phyloP scores from a whole-genome alignment of 2,797 vertebrate species.

The Salmo trutta region DNA sequence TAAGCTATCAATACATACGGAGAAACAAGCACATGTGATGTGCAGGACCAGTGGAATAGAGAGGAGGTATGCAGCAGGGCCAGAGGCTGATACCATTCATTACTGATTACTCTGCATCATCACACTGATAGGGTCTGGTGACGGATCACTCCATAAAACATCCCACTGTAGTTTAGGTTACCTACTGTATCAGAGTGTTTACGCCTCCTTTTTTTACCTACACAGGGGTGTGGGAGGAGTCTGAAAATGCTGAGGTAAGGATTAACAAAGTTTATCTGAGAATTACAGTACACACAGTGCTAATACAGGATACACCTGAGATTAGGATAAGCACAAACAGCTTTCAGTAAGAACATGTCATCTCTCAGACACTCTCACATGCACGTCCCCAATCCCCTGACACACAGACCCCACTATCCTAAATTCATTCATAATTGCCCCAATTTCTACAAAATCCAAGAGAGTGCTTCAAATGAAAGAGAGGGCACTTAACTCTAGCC shows the following conservation, averaged over 20 bases:
- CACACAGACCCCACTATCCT: not conserved
- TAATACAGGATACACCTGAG: conserved; percentile 64
- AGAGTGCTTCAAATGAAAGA: not conserved
- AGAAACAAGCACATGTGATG: not conserved
- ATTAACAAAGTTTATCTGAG: conserved; percentile 41
- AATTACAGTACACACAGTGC: not conserved
- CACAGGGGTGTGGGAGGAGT: conserved; percentile 46
- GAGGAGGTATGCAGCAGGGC: not conserved
- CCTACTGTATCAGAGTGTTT: not conserved
- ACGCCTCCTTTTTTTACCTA: not conserved
- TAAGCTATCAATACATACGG: not conserved
- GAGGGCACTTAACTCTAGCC: not conserved
- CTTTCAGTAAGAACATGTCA: conserved; percentile 29
- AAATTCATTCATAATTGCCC: not conserved
- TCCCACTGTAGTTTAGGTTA: not conserved
- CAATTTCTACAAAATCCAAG: not conserved
- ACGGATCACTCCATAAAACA: not conserved
- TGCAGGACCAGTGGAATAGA: not conserved
- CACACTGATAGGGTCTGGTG: too few species aligned
- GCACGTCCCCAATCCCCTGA: conserved; percentile 8
- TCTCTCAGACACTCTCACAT: not conserved
- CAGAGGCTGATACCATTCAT: not conserved
- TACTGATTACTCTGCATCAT: not conserved
- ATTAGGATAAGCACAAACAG: conserved; percentile 51
- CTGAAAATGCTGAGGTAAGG: conserved; percentile 55